phyloP scores from a whole-genome alignment of 1,140 invertebrate species.

The Cotesia glomerata region DNA sequence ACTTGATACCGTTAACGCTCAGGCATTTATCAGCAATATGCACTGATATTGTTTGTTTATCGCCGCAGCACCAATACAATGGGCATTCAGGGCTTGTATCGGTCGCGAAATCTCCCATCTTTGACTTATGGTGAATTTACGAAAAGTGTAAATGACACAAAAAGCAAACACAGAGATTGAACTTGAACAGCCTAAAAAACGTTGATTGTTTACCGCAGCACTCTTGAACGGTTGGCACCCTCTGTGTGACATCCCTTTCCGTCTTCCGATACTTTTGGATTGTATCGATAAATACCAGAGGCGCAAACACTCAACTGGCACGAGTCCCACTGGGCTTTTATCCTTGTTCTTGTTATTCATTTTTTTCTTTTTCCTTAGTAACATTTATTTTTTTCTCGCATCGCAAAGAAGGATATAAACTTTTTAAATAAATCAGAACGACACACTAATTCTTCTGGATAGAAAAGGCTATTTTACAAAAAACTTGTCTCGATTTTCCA shows the following conservation, averaged over 20 bases:
- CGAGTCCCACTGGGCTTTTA: background rate
- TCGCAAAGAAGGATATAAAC: constrained; percentile 15
- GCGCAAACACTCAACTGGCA: constrained; percentile 10
- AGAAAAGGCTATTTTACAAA: constrained; percentile 15
- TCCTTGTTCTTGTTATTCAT: background rate
- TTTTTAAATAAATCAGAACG: constrained; percentile 25
- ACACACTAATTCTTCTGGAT: constrained; percentile 26
- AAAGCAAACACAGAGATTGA: constrained; percentile 15
- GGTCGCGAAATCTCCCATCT: background rate
- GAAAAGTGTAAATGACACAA: background rate
- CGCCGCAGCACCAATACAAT: background rate
- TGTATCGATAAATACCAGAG: constrained; percentile 16
- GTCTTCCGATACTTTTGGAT: constrained; percentile 15
- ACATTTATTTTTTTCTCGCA: background rate
- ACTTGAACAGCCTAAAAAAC: background rate
- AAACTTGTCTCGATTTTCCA: background rate
- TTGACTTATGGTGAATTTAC: background rate
- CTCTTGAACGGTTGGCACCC: constrained; percentile 5
- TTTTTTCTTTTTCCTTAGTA: background rate
- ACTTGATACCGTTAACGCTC: constrained; percentile 12
- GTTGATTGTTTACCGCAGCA: constrained; percentile 5
- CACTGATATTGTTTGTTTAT: too few species aligned
- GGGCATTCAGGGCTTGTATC: background rate
- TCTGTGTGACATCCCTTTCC: background rate
- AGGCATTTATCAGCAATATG: too few species aligned